Evolutionary conservation across 2,888 invertebrate genomes (phyloP), one percentile per base, ranked within the genome.

Genomic region (Elegia similella): DNA sequence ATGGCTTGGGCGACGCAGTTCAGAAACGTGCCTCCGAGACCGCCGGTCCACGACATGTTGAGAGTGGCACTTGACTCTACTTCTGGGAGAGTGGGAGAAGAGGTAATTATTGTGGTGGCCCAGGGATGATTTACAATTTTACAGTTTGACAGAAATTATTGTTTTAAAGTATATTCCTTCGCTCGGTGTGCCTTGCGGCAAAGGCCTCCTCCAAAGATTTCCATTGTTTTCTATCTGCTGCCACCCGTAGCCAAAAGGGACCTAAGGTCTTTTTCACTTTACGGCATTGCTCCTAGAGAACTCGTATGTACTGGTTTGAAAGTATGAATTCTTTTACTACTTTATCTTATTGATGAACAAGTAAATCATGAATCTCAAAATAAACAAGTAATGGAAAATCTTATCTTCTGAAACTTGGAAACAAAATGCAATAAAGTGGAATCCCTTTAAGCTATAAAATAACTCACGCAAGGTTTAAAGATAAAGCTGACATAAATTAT

Each of bases 1-100:
- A 99, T 99, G 99, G 97, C 99, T 0, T 98, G 99, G 86, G 97
- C 97, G 0, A 97, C 98, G 0, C 95, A 97, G 79, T 96, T 97
- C 86, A 96, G 97, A 68, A 97, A 98, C 95, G 94, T 98, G 34
- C 95, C 96, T 30, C 96, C 97, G 58, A 92, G 96, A 48, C 96
- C 96, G 10, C 96, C 96, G 6, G 93, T 97, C 0, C 95, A 96
- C 59, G 97, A 98, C 73, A 93, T 97, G 87, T 92, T 98, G 56
- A 93, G 94, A 60, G 95, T 97, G 0, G 94, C 95, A 52, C 91
- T 96, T 59, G 96, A 97, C 73, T 95, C 96, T 48, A 96, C 96
- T 55, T 97, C 96, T 29, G 96, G 96, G 16, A 93, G 97, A 76
- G 95, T 97, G 62, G 96, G 96, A 63, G 97, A 97, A 84, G 95